Percentiles rank a stretch among this genome's conserved stretches.
These are phyloP conservation scores for Peucedramus taeniatus DNA, from an alignment of 2,113 vertebrate genomes.

Conservation along the genomic window DNA sequence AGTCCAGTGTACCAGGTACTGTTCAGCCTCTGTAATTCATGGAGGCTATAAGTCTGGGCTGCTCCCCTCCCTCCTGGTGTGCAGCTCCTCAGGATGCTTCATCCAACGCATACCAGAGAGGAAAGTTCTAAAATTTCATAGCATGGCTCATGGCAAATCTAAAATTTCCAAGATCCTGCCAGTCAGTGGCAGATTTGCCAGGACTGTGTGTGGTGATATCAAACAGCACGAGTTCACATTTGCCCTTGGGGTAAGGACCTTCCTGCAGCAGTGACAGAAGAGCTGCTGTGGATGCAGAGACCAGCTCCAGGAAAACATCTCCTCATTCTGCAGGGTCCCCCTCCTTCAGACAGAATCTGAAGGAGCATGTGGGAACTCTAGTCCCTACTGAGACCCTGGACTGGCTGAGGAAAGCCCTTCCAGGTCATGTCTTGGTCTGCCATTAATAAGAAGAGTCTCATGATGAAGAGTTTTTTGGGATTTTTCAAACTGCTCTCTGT, in stretches of 20 bases:
- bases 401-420: background rate
- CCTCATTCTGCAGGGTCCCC: background rate
- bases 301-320: background rate
- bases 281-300: fast-evolving
- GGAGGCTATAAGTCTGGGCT: fast-evolving
- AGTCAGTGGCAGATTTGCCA: background rate
- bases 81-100: background rate
- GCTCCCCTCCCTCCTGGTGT: fast-evolving
- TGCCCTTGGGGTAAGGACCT: background rate
- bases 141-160: background rate
- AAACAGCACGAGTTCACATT: background rate
- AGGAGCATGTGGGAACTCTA: background rate
- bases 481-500: background rate
- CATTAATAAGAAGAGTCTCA: background rate
- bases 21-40: fast-evolving
- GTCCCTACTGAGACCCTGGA: background rate
- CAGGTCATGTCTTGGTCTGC: background rate
- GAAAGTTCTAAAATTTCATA: background rate
- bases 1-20: background rate
- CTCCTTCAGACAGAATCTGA: background rate
- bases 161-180: background rate
- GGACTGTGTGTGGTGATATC: background rate
- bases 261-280: background rate
- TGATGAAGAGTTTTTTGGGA: background rate
- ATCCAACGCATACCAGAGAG: background rate